Evolutionary conservation across 2,113 vertebrate species (phyloP).

Genomic region (Sterna hirundo): DNA sequence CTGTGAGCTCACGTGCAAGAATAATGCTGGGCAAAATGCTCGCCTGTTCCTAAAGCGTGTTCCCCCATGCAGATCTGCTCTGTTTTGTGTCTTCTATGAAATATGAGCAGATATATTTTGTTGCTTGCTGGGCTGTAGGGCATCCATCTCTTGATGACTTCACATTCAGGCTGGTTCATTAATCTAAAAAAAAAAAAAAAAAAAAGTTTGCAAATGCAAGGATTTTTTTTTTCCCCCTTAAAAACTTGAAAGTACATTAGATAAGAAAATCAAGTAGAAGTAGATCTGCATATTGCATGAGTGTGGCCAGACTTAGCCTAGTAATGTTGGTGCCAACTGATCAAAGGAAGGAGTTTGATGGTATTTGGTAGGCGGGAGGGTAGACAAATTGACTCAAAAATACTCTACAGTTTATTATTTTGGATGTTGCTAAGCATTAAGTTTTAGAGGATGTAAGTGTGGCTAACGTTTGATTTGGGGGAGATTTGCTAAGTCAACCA

Average conservation of each 20-base stretch:
- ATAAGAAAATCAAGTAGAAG: neutral
- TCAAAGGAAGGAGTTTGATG: neutral
- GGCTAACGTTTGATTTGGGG: neutral
- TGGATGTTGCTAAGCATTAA: neutral
- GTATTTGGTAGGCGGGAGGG: neutral
- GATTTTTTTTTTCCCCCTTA: neutral
- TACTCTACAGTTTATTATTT: neutral
- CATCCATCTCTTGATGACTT: neutral
- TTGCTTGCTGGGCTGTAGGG: neutral
- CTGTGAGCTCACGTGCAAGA: neutral
- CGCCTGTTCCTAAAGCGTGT: accelerated
- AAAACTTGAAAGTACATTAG: neutral
- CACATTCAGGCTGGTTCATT: neutral
- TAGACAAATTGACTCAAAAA: neutral
- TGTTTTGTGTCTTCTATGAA: neutral
- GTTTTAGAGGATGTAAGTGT: neutral
- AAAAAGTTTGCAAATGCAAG: neutral
- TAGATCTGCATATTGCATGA: neutral
- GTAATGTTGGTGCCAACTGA: neutral
- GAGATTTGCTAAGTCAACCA: slow-evolving; percentile 11
- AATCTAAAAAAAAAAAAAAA: neutral
- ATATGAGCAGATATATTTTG: neutral
- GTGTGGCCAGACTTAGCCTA: neutral
- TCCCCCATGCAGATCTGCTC: neutral
- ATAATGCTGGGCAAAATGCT: neutral